Evolutionary conservation across 2,888 invertebrate species (phyloP), one percentile per base, ranked within the genome.

Genomic region (Hypomecis punctinalis): DNA sequence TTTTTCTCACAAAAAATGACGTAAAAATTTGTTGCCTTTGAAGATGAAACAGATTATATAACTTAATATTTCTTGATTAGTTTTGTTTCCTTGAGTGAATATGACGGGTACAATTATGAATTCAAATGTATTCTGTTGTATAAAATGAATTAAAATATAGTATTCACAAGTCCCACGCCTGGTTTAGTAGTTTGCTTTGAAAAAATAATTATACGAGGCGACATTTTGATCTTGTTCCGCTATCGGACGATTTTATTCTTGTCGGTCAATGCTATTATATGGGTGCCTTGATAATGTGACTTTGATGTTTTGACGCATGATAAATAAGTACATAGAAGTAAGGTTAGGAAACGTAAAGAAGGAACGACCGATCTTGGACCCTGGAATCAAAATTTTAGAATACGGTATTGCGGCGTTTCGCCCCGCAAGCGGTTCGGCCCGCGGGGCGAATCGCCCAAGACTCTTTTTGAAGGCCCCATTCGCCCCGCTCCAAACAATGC

Each of bases 201-300:
- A 23, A 52, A 37, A 52, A 39, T 39, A 37, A 52, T 23, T 39
- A n/a, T 10, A 47, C 9, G 47, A 47, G 9, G 40, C 13, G 52
- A 13, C 10, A 1, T 49, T 49, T 49, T 1, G n/a, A 13, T 37
- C 5, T 11, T 11, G 37, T 37, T 49, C 49, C 49, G 49, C 49
- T 49, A 52, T 52, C 23, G 39, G 10, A 6, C 39, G 52, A 40
- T 10, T 40, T 40, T 52, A 23, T 40, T 52, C 52, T 23, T 52
- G 52, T 52, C 40, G 9, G 52, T 52, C 52, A 52, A 52, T 52
- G 52, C 23, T 23, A 52, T 40, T 49, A 10, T 11, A 45, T 47
- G 9, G 11, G 9, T 39, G 39, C 10, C 10, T 43, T 43, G 10
- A 43, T 43, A 43, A 43, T 6, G 11, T 11, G 11, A 43, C 43